Evolutionary conservation across 2,888 invertebrate genomes (phyloP).

Genomic region (Trichogramma evanescens): DNA sequence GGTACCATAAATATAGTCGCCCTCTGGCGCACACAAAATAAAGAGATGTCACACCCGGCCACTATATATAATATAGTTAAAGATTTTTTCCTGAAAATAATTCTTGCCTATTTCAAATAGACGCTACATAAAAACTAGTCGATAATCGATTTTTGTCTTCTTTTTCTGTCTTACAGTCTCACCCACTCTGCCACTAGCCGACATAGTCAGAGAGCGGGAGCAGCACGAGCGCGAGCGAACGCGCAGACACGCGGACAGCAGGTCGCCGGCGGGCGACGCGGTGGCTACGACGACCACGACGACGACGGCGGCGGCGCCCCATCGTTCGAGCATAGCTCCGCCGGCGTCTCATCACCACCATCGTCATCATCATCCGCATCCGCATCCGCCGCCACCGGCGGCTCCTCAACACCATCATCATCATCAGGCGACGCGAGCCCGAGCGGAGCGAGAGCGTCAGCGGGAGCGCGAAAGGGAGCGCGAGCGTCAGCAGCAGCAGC

Average conservation of each 20-base stretch:
- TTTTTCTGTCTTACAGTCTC: conserved; percentile 33
- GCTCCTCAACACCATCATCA: conserved; percentile 20
- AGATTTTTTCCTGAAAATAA: too few species aligned
- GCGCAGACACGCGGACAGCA: conserved; percentile 23
- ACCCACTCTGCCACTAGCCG: conserved; percentile 36
- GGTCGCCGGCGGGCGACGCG: conserved; percentile 25
- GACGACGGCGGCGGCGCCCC: conserved; percentile 38
- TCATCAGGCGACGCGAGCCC: conserved; percentile 25
- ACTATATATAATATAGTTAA: too few species aligned
- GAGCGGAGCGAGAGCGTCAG: conserved; percentile 29
- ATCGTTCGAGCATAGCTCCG: too few species aligned
- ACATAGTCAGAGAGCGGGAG: conserved; percentile 37
- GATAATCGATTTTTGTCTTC: neutral
- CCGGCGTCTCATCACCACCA: too few species aligned
- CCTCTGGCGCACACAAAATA: too few species aligned
- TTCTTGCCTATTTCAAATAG: too few species aligned
- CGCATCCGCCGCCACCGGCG: too few species aligned
- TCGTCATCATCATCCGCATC: too few species aligned
- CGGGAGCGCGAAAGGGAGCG: conserved; percentile 29
- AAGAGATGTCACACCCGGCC: too few species aligned
- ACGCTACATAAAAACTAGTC: neutral
- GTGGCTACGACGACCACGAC: conserved; percentile 28
- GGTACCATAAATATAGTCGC: too few species aligned
- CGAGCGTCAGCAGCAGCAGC: conserved; percentile 23
- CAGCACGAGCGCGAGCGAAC: conserved; percentile 30